Base-by-base conservation (phyloP, 1,140 invertebrate species). In the Nebria ingens region DNA sequence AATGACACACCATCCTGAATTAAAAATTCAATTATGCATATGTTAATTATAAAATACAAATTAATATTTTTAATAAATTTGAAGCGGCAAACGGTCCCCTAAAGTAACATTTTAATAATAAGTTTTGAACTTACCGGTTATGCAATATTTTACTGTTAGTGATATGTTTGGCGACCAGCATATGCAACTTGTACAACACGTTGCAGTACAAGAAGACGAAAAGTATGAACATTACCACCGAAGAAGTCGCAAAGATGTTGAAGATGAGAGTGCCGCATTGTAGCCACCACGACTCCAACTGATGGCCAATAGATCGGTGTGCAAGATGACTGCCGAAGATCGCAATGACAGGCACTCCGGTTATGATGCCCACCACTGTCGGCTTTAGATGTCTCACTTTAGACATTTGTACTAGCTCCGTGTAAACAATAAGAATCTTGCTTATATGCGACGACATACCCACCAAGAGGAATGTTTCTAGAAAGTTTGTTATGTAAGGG, bases 251-350 rank as follows among this genome's bases (percentile, higher is more conserved):
- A 56, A 79, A 79, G 58, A 80, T 77, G 61, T 79, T 78, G 61
- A 79, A 80, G 13, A 77, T 70, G 19, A 76, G 68, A 12, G 75
- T 75, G 6, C 73, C 76, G 23, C 68, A 70, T 38, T 76, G 69
- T 54, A 81, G 61, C 79, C 79, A 80, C 79, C 78, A 80, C 2
- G 78, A 79, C 34, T 73, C 68, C 45, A 78, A 69, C 55, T 71
- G 63, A 55, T 72, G 71, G 21, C 76, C 72, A 23, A 75, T 76
- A 25, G 73, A 78, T 58, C 75, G 72, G 50, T 79, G 73, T 4
- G 75, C 74, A 23, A 81, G 64, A 60, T 79, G 75, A n/a, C 75
- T 79, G 15, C 74, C 73, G 17, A 80, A 66, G 23, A 80, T 71
- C 40, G 78, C 75, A 54, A 81, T 70, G 29, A 80, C 68, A 17